Percentiles rank a stretch among this genome's conserved stretches.
Evolutionary conservation across 2,113 vertebrate species (phyloP).

Genomic region (Hypomesus transpacificus): DNA sequence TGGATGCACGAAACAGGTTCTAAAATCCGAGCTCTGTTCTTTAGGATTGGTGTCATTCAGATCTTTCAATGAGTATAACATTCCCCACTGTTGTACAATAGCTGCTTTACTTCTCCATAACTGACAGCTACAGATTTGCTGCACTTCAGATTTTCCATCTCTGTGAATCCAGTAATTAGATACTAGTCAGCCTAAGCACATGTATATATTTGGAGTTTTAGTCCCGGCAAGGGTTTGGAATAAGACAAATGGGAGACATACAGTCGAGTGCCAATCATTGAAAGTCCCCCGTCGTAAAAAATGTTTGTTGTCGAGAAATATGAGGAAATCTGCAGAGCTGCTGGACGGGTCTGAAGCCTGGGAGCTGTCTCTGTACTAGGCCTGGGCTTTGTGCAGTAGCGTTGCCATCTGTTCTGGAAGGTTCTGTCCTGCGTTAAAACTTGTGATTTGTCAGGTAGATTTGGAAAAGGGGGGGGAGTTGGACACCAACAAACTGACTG

Average conservation of each 20-base stretch:
- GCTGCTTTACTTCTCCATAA: slow-evolving; percentile 29
- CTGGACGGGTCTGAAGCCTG: slow-evolving; percentile 7
- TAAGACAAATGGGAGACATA: slow-evolving; percentile 20
- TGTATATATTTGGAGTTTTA: slow-evolving; percentile 31
- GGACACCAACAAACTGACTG: slow-evolving; percentile 45
- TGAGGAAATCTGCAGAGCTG: not conserved
- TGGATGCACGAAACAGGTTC: slow-evolving; percentile 27
- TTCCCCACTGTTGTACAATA: slow-evolving; percentile 30
- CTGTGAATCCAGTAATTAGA: slow-evolving; percentile 43
- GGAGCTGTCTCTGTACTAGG: slow-evolving; percentile 35
- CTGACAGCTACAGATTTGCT: slow-evolving; percentile 41
- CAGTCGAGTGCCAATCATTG: slow-evolving; percentile 28
- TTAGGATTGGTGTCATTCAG: slow-evolving; percentile 28
- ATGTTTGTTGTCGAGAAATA: not conserved
- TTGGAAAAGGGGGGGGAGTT: slow-evolving; percentile 50
- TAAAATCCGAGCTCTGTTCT: slow-evolving; percentile 1
- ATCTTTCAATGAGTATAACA: slow-evolving; percentile 39
- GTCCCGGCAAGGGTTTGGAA: not conserved
- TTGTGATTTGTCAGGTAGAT: slow-evolving; percentile 51
- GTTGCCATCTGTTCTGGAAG: slow-evolving; percentile 39
- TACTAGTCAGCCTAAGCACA: slow-evolving; percentile 25
- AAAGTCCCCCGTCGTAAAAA: slow-evolving; percentile 35
- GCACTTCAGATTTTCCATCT: slow-evolving; percentile 50
- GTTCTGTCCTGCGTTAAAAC: slow-evolving; percentile 31
- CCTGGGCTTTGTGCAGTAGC: slow-evolving; percentile 29